Percentiles rank a stretch among this genome's conserved stretches.
Conservation (phyloP, 2,888 invertebrate genomes). For the Venusia cambrica region DNA sequence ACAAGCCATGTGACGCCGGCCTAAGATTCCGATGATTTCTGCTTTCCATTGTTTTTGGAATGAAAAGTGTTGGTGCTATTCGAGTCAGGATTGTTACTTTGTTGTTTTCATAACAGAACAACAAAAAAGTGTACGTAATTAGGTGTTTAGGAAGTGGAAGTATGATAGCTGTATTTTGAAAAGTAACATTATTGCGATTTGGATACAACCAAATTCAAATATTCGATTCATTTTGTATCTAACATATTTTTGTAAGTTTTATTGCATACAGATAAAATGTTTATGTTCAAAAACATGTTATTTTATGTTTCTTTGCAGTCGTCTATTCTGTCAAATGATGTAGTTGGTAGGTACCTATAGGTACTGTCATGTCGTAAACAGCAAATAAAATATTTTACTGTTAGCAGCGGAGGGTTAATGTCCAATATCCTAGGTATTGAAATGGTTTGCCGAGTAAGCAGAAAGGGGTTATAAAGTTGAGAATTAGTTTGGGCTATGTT, state of each 20-base stretch:
- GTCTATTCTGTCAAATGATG: constrained; percentile 17
- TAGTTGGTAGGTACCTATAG: constrained; percentile 31
- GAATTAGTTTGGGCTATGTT: constrained; percentile 17
- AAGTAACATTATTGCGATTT: too few relatives aligned
- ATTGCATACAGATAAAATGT: constrained; percentile 4
- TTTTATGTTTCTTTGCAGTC: constrained; percentile 17
- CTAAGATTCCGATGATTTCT: constrained; percentile 28
- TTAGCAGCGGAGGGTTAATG: constrained; percentile 43
- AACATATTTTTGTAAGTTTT: not conserved
- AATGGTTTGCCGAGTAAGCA: constrained; percentile 55
- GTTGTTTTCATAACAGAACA: too few relatives aligned
- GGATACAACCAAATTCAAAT: too few relatives aligned
- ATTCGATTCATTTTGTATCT: not conserved
- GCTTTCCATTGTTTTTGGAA: constrained; percentile 23
- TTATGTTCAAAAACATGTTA: constrained; percentile 5
- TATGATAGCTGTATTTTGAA: too few relatives aligned
- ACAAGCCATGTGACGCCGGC: constrained; percentile 29
- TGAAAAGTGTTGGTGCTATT: constrained; percentile 18
- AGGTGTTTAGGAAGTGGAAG: too few relatives aligned
- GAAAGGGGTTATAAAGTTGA: constrained; percentile 52
- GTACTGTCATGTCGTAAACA: constrained; percentile 62
- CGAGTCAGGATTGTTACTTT: constrained; percentile 8
- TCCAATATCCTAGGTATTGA: constrained; percentile 49
- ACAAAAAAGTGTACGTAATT: too few relatives aligned
- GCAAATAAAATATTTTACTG: constrained; percentile 58